These are phyloP conservation scores for Galaxea fascicularis DNA, from an alignment of 92 coral and sea anemone genomes.

Conservation along the genomic window DNA sequence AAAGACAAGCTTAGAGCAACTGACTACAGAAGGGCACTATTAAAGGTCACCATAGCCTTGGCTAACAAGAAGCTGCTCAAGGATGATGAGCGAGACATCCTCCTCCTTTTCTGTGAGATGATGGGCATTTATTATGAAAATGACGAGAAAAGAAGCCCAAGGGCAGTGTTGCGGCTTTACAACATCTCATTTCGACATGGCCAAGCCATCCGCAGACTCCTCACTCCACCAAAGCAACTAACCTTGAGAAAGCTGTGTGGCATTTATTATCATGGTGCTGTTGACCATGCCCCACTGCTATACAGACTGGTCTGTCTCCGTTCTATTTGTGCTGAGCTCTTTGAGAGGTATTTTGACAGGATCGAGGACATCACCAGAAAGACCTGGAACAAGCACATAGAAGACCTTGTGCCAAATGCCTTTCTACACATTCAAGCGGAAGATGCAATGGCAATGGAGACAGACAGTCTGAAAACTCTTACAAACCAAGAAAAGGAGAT, in stretches of 20 bases:
- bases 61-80: conserved; percentile 12
- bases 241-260: too few species aligned
- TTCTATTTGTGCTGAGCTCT: conserved; percentile 49
- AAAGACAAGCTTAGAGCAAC: too few species aligned
- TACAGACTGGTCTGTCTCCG: conserved; percentile 50
- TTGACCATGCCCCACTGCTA: conserved; percentile 56
- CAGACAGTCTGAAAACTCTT: conserved; percentile 23
- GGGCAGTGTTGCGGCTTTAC: conserved; percentile 54
- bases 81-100: conserved; percentile 31
- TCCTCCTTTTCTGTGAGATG: too few species aligned
- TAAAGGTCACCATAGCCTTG: conserved; percentile 26
- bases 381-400: conserved; percentile 53
- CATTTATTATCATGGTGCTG: conserved; percentile 53
- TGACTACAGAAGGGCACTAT: conserved; percentile 44
- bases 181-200: too few species aligned
- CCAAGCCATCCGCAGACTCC: too few species aligned
- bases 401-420: conserved; percentile 40
- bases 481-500: too few species aligned
- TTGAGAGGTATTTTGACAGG: conserved; percentile 49
- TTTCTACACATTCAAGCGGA: too few species aligned
- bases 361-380: conserved; percentile 42
- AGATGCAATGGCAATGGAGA: too few species aligned
- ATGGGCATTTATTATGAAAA: conserved; percentile 54
- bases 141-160: conserved; percentile 58
- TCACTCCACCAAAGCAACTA: too few species aligned